These are phyloP conservation scores for Podarcis muralis DNA, from an alignment of 2,113 vertebrate genomes.

Conservation along the genomic window DNA sequence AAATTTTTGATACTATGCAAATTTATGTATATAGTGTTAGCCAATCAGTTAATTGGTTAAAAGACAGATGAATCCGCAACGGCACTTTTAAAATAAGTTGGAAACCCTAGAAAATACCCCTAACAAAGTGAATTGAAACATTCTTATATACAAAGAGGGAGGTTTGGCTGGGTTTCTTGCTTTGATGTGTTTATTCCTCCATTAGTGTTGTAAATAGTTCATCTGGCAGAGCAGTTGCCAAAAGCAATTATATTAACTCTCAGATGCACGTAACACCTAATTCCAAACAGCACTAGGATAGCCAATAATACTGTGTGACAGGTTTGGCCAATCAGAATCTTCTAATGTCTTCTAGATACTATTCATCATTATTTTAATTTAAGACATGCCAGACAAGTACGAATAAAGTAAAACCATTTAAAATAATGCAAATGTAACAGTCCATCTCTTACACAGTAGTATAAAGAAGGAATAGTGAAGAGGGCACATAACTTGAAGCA, in stretches of 20 bases:
- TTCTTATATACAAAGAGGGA: neutral
- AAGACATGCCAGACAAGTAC: neutral
- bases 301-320: neutral
- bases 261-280: neutral
- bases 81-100: neutral
- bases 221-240: slow-evolving; percentile 10
- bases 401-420: neutral
- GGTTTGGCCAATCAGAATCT: neutral
- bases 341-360: neutral
- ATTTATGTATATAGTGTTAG: neutral
- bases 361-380: neutral
- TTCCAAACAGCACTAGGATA: neutral
- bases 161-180: slow-evolving; percentile 14
- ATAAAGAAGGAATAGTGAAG: neutral
- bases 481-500: too few relatives aligned
- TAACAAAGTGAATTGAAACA: neutral
- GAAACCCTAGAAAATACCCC: neutral
- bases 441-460: neutral
- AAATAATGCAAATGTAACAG: neutral
- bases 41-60: neutral
- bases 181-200: slow-evolving; percentile 24
- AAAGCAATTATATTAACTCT: slow-evolving; percentile 12
- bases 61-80: neutral
- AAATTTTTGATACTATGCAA: neutral
- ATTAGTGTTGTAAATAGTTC: slow-evolving; percentile 25